A percentile compares a stretch with the other conserved stretches of the same genome.
phyloP scores from a whole-genome alignment of 2,797 vertebrate species.

The Coluber constrictor region DNA sequence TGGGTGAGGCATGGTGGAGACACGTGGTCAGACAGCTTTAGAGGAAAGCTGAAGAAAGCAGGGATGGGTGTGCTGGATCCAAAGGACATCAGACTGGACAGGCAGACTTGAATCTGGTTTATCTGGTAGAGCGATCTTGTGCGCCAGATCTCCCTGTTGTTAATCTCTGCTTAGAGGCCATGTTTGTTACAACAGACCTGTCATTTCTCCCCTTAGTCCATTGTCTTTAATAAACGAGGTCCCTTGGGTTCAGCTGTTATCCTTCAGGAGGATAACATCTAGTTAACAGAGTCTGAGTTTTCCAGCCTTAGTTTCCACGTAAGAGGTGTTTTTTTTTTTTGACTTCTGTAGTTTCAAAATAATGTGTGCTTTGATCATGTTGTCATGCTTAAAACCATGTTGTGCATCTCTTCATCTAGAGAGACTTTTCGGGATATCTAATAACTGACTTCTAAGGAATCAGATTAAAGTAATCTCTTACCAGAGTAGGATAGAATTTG shows the following conservation, averaged over 20 bases:
- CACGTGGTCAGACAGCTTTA: neutral
- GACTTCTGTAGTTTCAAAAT: neutral
- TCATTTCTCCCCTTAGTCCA: neutral
- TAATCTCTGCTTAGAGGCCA: neutral
- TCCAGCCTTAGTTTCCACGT: neutral
- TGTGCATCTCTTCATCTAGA: slow-evolving; percentile 12
- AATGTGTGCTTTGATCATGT: neutral
- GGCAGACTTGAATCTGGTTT: too few species aligned
- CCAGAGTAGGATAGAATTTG: slow-evolving; percentile 34
- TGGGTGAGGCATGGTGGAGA: neutral
- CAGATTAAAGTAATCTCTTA: slow-evolving; percentile 62
- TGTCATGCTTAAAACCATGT: neutral
- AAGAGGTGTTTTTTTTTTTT: neutral
- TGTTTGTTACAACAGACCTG: neutral
- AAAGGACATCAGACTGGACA: neutral
- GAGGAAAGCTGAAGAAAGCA: neutral
- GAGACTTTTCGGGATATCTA: slow-evolving; percentile 22
- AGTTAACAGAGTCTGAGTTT: fast-evolving
- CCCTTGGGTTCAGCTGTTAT: neutral
- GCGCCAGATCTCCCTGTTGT: neutral
- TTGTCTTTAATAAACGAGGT: neutral
- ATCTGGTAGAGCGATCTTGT: too few species aligned
- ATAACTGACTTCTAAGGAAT: slow-evolving; percentile 63
- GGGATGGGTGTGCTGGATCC: neutral
- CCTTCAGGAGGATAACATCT: neutral